Evolutionary conservation across 2,797 vertebrate genomes (phyloP).

Genomic region (Thamnophis elegans): DNA sequence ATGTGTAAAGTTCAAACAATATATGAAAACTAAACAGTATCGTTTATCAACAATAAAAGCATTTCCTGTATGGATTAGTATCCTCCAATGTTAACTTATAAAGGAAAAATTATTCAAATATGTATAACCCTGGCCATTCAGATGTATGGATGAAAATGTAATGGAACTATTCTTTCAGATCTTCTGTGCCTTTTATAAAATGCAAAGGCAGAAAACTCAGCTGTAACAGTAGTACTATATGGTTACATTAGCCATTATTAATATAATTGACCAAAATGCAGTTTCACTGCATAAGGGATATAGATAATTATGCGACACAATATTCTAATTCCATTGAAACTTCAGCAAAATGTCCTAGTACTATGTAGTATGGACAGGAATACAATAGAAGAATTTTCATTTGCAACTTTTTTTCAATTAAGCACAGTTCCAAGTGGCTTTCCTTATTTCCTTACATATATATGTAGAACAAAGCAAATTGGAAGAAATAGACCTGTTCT

Average conservation of each 20-base stretch:
- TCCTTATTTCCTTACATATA: slow-evolving; percentile 41
- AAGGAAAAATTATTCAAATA: slow-evolving; percentile 41
- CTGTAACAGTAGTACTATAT: not conserved
- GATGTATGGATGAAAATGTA: slow-evolving; percentile 22
- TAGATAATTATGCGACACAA: slow-evolving; percentile 6
- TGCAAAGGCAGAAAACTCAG: slow-evolving; percentile 6
- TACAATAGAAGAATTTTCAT: slow-evolving; percentile 29
- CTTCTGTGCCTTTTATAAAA: slow-evolving; percentile 24
- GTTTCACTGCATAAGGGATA: not conserved
- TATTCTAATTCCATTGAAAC: slow-evolving; percentile 4
- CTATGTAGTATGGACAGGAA: slow-evolving; percentile 12
- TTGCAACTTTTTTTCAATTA: slow-evolving; percentile 35
- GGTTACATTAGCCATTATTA: slow-evolving; percentile 1
- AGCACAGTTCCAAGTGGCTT: slow-evolving; percentile 22
- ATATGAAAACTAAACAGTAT: slow-evolving; percentile 64
- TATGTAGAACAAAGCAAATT: slow-evolving; percentile 20
- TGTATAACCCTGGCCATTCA: slow-evolving; percentile 39
- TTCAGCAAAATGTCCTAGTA: not conserved
- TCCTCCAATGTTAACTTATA: slow-evolving; percentile 44
- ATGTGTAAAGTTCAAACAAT: slow-evolving; percentile 56
- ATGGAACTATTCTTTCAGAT: slow-evolving; percentile 26
- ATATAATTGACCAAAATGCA: slow-evolving; percentile 2
- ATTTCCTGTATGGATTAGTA: not conserved
- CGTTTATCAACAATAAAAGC: slow-evolving; percentile 49
- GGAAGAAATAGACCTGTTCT: not conserved